Evolutionary conservation across 2,888 invertebrate genomes (phyloP).

Genomic region (Lysandra coridon): DNA sequence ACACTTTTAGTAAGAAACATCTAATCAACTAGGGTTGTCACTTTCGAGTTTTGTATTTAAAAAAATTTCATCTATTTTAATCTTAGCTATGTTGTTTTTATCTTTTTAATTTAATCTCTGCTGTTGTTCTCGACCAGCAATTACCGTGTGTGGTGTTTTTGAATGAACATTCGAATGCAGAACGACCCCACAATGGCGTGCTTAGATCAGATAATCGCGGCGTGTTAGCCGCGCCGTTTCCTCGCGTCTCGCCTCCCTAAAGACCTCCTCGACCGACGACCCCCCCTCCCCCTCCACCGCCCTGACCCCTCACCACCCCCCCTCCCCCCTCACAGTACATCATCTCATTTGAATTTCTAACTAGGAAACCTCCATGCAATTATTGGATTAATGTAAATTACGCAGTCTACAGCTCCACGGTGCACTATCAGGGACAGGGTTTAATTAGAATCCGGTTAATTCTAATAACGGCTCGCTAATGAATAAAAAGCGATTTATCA

Average conservation of each 20-base stretch:
- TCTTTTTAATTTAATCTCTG: not conserved
- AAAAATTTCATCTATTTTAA: too few relatives aligned
- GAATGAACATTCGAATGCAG: slow-evolving; percentile 27
- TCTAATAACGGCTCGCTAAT: slow-evolving; percentile 64
- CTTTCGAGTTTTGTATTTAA: not conserved
- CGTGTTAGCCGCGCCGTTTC: slow-evolving; percentile 58
- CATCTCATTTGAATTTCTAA: slow-evolving; percentile 95
- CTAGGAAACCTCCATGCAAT: slow-evolving; percentile 95
- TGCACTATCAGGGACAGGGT: slow-evolving; percentile 79
- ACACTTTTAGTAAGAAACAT: slow-evolving; percentile 2
- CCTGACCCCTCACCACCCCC: slow-evolving; percentile 55
- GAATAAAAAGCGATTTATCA: slow-evolving; percentile 36
- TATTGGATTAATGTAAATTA: slow-evolving; percentile 96
- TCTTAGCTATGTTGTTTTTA: not conserved
- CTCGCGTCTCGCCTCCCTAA: slow-evolving; percentile 57
- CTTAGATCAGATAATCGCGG: slow-evolving; percentile 55
- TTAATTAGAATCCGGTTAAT: slow-evolving; percentile 79
- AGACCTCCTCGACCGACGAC: slow-evolving; percentile 51
- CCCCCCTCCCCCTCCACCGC: slow-evolving; percentile 60
- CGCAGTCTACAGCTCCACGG: slow-evolving; percentile 85
- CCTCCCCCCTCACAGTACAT: slow-evolving; percentile 80
- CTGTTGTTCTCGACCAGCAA: not conserved
- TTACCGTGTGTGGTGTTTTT: not conserved
- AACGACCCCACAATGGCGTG: slow-evolving; percentile 43
- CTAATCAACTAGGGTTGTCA: slow-evolving; percentile 12